Evolutionary conservation across 2,113 vertebrate genomes (phyloP).

Genomic region (Scalopus aquaticus): DNA sequence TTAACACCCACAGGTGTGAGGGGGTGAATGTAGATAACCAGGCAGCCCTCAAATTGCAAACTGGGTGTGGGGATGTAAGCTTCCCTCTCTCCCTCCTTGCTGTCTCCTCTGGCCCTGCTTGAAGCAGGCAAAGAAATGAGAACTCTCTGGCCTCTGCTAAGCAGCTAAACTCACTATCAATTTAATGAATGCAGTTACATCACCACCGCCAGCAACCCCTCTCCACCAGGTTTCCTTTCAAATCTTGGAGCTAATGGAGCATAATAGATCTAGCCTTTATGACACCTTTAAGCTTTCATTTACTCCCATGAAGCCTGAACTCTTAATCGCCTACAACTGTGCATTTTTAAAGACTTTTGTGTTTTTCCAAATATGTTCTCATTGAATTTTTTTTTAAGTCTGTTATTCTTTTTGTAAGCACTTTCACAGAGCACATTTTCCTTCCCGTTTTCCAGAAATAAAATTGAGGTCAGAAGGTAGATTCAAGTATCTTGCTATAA

Average conservation of each 20-base stretch:
- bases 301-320: not conserved
- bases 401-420: not conserved
- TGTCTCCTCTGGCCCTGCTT: not conserved
- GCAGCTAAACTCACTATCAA: not conserved
- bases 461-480: not conserved
- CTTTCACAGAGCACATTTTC: not conserved
- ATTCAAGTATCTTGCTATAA: not conserved
- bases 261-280: not conserved
- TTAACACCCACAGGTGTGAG: not conserved
- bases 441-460: not conserved
- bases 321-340: not conserved
- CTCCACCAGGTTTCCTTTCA: not conserved
- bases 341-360: not conserved
- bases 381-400: too few species aligned
- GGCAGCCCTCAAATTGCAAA: not conserved
- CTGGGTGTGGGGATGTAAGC: not conserved
- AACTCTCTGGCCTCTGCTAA: not conserved
- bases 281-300: not conserved
- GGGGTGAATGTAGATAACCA: not conserved
- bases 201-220: too few species aligned
- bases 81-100: not conserved
- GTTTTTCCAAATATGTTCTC: not conserved
- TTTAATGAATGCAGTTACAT: not conserved
- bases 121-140: not conserved
- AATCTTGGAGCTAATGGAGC: not conserved